Percentiles rank a stretch among this genome's conserved stretches.
Evolutionary conservation across 1,140 invertebrate genomes (phyloP).

Genomic region (Pseudomyrmex sp.): DNA sequence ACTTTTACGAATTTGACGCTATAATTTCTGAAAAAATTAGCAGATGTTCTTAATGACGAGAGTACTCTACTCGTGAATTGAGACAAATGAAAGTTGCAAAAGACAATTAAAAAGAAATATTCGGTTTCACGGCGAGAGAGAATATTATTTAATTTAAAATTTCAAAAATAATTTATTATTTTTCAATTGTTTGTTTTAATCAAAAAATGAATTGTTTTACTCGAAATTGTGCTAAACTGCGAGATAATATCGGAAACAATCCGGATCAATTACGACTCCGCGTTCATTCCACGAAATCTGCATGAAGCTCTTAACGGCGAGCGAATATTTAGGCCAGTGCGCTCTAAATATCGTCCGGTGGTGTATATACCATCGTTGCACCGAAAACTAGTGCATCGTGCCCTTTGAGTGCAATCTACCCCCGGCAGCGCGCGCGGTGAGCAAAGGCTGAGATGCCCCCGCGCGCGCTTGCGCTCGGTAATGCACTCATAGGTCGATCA

Average conservation of each 20-base stretch:
- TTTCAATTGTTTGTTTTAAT: background rate
- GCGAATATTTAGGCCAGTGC: conserved; percentile 62
- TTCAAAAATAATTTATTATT: background rate
- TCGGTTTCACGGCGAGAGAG: background rate
- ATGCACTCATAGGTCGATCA: conserved; percentile 35
- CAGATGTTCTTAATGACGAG: background rate
- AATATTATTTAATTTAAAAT: conserved; percentile 2
- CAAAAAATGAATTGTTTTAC: background rate
- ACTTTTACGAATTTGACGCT: background rate
- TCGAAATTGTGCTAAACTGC: too few relatives aligned
- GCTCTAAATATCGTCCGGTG: conserved; percentile 56
- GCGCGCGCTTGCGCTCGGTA: conserved; percentile 40
- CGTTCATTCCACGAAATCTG: conserved; percentile 41
- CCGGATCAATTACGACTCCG: background rate
- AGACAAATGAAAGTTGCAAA: background rate
- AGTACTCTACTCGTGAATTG: too few relatives aligned
- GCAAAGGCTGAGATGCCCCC: too few relatives aligned
- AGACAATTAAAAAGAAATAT: too few relatives aligned
- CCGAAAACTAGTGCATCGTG: conserved; percentile 62
- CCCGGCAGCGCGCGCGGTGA: background rate
- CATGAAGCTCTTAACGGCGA: conserved; percentile 5
- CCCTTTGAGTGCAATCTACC: conserved; percentile 1
- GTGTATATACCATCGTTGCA: conserved; percentile 46
- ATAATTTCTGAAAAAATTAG: background rate
- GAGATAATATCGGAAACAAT: background rate